A percentile compares a stretch with the other conserved stretches of the same genome.
These are phyloP conservation scores for Lasioglossum lativentre DNA, from an alignment of 2,888 invertebrate genomes.

Conservation along the genomic window DNA sequence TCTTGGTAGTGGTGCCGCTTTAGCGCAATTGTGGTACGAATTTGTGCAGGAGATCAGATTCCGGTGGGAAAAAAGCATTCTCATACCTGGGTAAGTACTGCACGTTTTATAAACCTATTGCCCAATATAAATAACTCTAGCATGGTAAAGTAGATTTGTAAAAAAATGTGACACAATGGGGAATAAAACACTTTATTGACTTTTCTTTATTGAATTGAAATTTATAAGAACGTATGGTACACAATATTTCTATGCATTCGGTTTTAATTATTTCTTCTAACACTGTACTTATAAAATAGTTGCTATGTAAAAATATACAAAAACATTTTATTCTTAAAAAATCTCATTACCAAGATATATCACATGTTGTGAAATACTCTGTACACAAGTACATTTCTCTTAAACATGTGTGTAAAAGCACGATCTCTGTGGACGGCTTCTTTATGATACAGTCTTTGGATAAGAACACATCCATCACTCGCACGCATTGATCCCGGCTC, in stretches of 20 bases:
- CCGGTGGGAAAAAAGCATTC: slow-evolving; percentile 93
- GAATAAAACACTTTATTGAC: background rate
- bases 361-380: slow-evolving; percentile 24
- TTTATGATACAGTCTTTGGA: slow-evolving; percentile 76
- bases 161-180: background rate
- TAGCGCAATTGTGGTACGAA: slow-evolving; percentile 97
- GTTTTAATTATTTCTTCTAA: slow-evolving; percentile 26
- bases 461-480: slow-evolving; percentile 56
- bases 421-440: slow-evolving; percentile 25
- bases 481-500: slow-evolving; percentile 26
- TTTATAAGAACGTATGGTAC: slow-evolving; percentile 20
- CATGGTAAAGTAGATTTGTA: background rate
- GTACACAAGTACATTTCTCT: slow-evolving; percentile 33
- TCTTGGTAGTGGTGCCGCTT: slow-evolving; percentile 90
- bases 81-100: slow-evolving; percentile 93
- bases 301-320: slow-evolving; percentile 39
- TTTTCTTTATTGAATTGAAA: slow-evolving; percentile 4
- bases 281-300: slow-evolving; percentile 14
- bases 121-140: slow-evolving; percentile 1
- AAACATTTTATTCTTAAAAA: slow-evolving; percentile 12
- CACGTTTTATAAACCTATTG: slow-evolving; percentile 65
- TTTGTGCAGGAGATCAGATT: slow-evolving; percentile 95
- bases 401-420: slow-evolving; percentile 23
- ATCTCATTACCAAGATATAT: slow-evolving; percentile 26
- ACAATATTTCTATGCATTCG: slow-evolving; percentile 14